Percentiles rank a stretch among this genome's conserved stretches.
These are phyloP conservation scores for Pterophyllum scalare DNA, from an alignment of 2,113 vertebrate species.

Conservation along the genomic window DNA sequence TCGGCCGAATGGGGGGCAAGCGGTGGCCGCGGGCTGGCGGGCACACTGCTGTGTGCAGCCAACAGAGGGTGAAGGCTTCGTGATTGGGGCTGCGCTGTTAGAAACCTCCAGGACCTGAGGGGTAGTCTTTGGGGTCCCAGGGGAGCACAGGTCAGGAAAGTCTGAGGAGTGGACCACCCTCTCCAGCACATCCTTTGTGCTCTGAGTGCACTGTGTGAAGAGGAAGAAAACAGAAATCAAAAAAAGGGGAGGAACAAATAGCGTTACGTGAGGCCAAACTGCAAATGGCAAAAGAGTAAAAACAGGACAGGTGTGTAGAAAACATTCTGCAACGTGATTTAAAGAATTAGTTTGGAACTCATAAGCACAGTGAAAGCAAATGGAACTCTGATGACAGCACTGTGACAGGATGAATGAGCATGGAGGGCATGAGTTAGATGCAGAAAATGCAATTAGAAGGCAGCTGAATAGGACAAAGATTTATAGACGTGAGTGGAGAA, in stretches of 20 bases:
- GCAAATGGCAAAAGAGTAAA: neutral
- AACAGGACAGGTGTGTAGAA: neutral
- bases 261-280: neutral
- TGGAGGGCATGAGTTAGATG: conserved; percentile 23
- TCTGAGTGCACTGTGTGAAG: conserved; percentile 73
- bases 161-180: conserved; percentile 70
- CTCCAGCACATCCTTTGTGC: conserved; percentile 80
- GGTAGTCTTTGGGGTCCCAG: conserved; percentile 66
- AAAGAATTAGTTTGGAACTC: conserved; percentile 26
- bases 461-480: conserved; percentile 11
- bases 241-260: neutral
- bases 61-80: conserved; percentile 6
- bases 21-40: neutral
- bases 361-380: conserved; percentile 28
- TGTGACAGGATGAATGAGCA: conserved; percentile 18
- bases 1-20: conserved; percentile 55
- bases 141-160: conserved; percentile 63
- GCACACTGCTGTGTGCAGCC: conserved; percentile 42
- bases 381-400: neutral
- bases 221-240: conserved; percentile 1
- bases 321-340: neutral
- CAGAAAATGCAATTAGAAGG: conserved; percentile 24
- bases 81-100: conserved; percentile 14
- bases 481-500: neutral
- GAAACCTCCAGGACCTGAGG: conserved; percentile 60